Conservation (phyloP, 2,888 invertebrate species). For the Sycophila texana region DNA sequence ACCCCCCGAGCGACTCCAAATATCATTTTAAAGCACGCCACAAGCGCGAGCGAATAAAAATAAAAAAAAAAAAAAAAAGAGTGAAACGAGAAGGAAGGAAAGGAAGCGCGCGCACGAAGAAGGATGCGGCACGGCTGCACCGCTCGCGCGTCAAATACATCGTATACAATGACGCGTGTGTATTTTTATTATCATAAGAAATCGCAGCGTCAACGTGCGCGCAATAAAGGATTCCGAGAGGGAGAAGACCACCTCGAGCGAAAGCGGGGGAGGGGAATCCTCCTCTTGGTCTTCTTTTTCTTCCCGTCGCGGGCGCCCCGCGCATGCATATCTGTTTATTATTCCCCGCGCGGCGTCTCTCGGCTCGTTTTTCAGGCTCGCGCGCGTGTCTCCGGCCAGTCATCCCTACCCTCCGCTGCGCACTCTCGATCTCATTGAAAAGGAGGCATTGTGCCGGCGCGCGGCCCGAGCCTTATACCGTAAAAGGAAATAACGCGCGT, state of each 20-base stretch:
- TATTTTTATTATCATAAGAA: constrained; percentile 44
- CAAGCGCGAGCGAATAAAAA: too few species aligned
- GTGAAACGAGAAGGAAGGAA: not conserved
- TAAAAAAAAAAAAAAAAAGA: too few species aligned
- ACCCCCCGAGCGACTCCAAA: not conserved
- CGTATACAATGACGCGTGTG: not conserved
- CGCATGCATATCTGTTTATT: not conserved
- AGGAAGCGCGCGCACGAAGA: not conserved
- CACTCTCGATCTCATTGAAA: constrained; percentile 57
- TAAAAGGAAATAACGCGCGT: constrained; percentile 65
- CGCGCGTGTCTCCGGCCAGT: too few species aligned
- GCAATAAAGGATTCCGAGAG: constrained; percentile 21
- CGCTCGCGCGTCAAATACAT: constrained; percentile 19
- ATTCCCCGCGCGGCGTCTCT: too few species aligned
- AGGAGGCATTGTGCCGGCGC: constrained; percentile 58
- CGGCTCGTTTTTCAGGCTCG: too few species aligned
- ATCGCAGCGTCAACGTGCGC: constrained; percentile 44
- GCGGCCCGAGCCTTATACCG: constrained; percentile 52
- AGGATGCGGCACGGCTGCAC: constrained; percentile 5
- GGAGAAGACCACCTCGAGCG: not conserved
- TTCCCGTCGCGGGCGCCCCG: constrained; percentile 9
- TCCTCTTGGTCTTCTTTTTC: not conserved
- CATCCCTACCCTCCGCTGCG: too few species aligned
- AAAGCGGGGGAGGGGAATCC: not conserved
- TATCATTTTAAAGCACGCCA: not conserved